These are phyloP conservation scores for Zoanthus sansibaricus DNA, from an alignment of 92 coral and sea anemone species.

Conservation along the genomic window DNA sequence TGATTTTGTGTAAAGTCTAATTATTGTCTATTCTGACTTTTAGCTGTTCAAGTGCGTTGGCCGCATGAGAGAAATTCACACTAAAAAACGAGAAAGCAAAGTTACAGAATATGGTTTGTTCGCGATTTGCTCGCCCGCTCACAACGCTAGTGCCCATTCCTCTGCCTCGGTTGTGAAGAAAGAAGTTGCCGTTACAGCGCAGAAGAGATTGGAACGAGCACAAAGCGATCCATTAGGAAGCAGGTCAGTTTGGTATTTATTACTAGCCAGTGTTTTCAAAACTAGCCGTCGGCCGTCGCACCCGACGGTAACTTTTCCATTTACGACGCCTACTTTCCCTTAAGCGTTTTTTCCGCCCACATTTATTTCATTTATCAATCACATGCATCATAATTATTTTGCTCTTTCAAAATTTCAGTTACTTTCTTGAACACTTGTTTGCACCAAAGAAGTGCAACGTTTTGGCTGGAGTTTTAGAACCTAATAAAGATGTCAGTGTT, in stretches of 20 bases:
- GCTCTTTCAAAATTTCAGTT: no score
- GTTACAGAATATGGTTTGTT: constrained; percentile 94
- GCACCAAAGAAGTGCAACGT: no score
- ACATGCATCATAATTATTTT: no score
- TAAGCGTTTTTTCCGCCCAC: no score
- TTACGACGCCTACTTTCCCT: no score
- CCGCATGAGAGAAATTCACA: constrained; percentile 92
- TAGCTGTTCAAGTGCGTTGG: constrained; percentile 94
- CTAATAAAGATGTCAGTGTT: no score
- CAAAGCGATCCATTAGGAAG: constrained; percentile 80
- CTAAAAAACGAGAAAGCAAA: constrained; percentile 89
- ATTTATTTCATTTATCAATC: no score
- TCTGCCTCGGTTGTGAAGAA: constrained; percentile 81
- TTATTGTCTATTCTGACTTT: not conserved
- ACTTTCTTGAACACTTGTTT: no score
- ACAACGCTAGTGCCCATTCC: constrained; percentile 74
- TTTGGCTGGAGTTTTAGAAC: no score
- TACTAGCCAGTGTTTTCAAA: no score
- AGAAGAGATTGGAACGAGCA: constrained; percentile 86
- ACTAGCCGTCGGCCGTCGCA: no score
- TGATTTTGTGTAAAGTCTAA: not conserved
- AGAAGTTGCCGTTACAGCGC: constrained; percentile 94
- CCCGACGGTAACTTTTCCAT: no score
- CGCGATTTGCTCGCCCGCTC: constrained; percentile 96
- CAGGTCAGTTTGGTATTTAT: constrained; percentile 57